These are phyloP conservation scores for Eledona agricola DNA, from an alignment of 2,888 invertebrate species.

Conservation along the genomic window DNA sequence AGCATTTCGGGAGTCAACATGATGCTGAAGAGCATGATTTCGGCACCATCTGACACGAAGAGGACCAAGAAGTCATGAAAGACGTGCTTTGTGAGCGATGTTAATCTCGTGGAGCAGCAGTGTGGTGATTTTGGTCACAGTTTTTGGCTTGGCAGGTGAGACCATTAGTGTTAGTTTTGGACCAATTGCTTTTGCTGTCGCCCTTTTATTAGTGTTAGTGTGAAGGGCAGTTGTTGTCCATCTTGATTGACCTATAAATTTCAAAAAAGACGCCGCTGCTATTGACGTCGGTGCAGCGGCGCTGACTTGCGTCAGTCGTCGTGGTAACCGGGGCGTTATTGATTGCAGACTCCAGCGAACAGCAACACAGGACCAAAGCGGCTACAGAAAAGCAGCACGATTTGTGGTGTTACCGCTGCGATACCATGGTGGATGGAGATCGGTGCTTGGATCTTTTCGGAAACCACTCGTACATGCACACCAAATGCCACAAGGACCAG, in stretches of 20 bases:
- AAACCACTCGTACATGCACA: conserved; percentile 69
- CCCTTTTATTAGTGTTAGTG: too few species aligned
- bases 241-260: conserved; percentile 18
- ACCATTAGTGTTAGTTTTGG: too few species aligned
- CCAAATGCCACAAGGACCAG: conserved; percentile 80
- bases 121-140: conserved; percentile 18
- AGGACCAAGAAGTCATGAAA: conserved; percentile 4
- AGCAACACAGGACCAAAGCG: conserved; percentile 81
- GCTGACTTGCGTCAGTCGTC: conserved; percentile 42
- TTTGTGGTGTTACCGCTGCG: conserved; percentile 83
- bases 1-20: conserved; percentile 19
- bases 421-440: conserved; percentile 79
- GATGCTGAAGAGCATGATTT: conserved; percentile 11
- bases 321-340: conserved; percentile 48
- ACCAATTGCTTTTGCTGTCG: too few species aligned
- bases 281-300: conserved; percentile 33
- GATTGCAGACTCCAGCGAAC: conserved; percentile 51
- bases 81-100: conserved; percentile 1
- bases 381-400: conserved; percentile 81
- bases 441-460: conserved; percentile 73
- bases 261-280: conserved; percentile 26
- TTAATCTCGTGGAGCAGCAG: conserved; percentile 11
- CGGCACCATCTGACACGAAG: conserved; percentile 1
- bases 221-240: too few species aligned
- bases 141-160: too few species aligned